Conservation (phyloP, 2,797 vertebrate genomes). For the Leptatherina wallacei region DNA sequence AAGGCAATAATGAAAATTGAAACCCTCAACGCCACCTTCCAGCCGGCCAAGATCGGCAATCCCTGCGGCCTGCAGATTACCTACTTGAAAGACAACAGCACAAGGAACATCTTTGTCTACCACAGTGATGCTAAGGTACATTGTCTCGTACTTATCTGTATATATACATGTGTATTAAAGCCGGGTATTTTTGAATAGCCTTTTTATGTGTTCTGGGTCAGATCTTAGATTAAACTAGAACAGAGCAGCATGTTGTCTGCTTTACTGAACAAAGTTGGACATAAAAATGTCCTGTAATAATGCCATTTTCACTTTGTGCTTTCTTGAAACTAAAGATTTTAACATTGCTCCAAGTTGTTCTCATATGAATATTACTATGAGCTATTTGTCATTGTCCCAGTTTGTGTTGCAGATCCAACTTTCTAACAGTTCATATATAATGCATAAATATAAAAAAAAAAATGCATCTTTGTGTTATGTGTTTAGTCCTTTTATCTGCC, state of each 20-base stretch:
- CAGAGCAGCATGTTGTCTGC: neutral
- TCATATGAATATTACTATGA: too few species aligned
- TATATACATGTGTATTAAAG: neutral
- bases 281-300: neutral
- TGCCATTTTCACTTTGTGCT: neutral
- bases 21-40: constrained; percentile 95
- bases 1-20: constrained; percentile 97
- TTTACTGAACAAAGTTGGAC: neutral
- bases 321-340: neutral
- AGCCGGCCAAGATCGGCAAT: constrained; percentile 94
- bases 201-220: neutral
- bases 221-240: neutral
- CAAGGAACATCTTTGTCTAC: constrained; percentile 96
- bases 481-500: neutral
- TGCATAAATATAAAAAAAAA: neutral
- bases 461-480: neutral
- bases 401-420: neutral
- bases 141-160: too few species aligned
- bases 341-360: neutral
- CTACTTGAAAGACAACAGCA: constrained; percentile 98
- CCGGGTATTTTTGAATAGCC: neutral
- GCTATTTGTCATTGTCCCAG: too few species aligned
- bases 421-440: neutral
- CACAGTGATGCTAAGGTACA: constrained; percentile 95
- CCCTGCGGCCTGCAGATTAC: constrained; percentile 95